Evolutionary conservation across 1,140 invertebrate genomes (phyloP), one percentile per base, ranked within the genome.

Genomic region (Cyclargus thomasi): DNA sequence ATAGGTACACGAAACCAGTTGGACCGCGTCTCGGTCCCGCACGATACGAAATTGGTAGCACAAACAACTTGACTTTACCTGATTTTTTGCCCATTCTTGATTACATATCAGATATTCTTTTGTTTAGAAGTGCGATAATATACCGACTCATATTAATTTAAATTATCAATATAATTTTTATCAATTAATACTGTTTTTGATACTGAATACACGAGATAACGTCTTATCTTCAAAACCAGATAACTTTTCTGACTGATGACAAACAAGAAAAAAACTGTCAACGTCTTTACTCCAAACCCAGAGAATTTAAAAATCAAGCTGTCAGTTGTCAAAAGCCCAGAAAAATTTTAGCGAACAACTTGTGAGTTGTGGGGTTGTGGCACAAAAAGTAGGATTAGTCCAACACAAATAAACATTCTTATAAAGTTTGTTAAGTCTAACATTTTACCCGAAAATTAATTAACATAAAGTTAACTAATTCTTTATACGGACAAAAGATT

Each of bases 1-100:
- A 75, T 73, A 75, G n/a, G n/a, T 74, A 78, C 73, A 72, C 71
- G 64, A 78, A 78, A 78, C 76, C 76, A 71, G 74, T 78, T 68
- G 65, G 74, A 78, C 71, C 68, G 74, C 74, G 72, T 73, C 74
- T 71, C 70, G 64, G 67, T 59, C 70, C 70, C 65, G 67, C 72
- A 73, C 73, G 73, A 71, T 72, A 76, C 71, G 62, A 73, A 76
- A 74, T 77, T 71, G 69, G 70, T 77, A 75, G 68, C 70, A 69
- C 64, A 71, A 70, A 72, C 74, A 71, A 69, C 73, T 71, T 71
- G 36, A 65, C 65, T 66, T 69, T 70, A 64, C 64, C 67, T 68
- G 67, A 55, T 53, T 22, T 59, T 59, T 59, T 22, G 39, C 14
- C 1, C 1, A 2, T 47, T 47, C 2, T 47, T 47, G 11, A 39